Evolutionary conservation across 2,113 vertebrate genomes (phyloP), one percentile per base, ranked within the genome.

Genomic region (Melanerpes aurifrons): DNA sequence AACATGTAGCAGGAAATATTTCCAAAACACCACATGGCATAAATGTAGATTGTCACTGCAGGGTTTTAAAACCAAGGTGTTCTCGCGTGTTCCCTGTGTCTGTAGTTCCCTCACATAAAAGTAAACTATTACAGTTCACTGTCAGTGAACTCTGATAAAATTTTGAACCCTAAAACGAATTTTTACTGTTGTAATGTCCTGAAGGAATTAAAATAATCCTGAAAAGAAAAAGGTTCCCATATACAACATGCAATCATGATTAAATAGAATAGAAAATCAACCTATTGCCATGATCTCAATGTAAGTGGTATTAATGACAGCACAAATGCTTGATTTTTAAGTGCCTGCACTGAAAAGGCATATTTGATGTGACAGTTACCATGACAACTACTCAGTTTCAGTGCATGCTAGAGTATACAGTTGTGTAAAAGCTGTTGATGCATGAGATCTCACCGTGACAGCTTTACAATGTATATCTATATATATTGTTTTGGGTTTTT

Each of bases 401-500:
- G 58, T 47, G n/a, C 54, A 82, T 59, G 37, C 18, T 62, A 25
- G 15, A 89, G 50, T 89, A 80, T 61, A 71, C 21, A 82, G 71
- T 56, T 91, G n/a, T 63, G 57, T 79, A 87, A 80, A 95, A 93
- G 15, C 37, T 84, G 54, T 93, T 92, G 69, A 93, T 68, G 69
- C 88, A 79, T 86, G 37, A 83, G 72, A 90, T 19, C 59, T 90
- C 56, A 48, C 37, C 71, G 40, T 86, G 83, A 82, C 81, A 90
- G 53, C 19, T 26, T 90, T 87, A 77, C 32, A 45, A 71, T 66
- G 3, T 79, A 28, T 89, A 43, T 93, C 91, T 62, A 54, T 48
- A 35, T 74, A 16, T 10, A 56, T 50, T 77, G 32, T 26, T 90
- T 82, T 29, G 31, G 7, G 14, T 28, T 67, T 96, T 68, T 66